Percentiles rank a stretch among this genome's conserved stretches.
These are phyloP conservation scores for Pandion haliaetus DNA, from an alignment of 2,113 vertebrate genomes.

Conservation along the genomic window DNA sequence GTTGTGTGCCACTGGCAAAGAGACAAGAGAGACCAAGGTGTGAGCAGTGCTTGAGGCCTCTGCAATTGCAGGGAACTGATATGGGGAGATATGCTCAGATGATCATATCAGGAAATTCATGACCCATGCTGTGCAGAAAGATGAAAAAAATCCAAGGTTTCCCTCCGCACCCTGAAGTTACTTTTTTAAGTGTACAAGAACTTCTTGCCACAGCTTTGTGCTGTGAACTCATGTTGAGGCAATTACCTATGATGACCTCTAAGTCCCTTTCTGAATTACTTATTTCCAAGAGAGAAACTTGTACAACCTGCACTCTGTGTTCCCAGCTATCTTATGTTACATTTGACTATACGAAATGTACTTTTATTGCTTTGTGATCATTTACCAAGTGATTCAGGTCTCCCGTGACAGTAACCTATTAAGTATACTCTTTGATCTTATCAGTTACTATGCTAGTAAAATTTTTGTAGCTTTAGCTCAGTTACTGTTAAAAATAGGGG, in stretches of 20 bases:
- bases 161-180: background rate
- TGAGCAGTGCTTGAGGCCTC: background rate
- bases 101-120: slow-evolving; percentile 9
- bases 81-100: background rate
- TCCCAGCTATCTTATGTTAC: background rate
- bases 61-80: background rate
- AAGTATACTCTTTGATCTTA: background rate
- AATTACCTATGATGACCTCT: background rate
- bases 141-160: background rate
- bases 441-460: background rate
- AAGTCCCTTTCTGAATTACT: background rate
- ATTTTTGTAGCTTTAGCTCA: background rate
- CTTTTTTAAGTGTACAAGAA: background rate
- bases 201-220: background rate
- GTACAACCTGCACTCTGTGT: background rate
- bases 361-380: background rate
- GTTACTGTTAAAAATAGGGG: background rate
- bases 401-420: background rate
- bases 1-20: background rate
- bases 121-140: background rate
- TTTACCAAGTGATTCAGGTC: background rate
- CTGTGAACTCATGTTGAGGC: background rate
- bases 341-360: background rate
- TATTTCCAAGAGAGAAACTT: background rate
- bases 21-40: background rate